Evolutionary conservation across 2,888 invertebrate genomes (phyloP).

Genomic region (Leptura quadrifasciata): DNA sequence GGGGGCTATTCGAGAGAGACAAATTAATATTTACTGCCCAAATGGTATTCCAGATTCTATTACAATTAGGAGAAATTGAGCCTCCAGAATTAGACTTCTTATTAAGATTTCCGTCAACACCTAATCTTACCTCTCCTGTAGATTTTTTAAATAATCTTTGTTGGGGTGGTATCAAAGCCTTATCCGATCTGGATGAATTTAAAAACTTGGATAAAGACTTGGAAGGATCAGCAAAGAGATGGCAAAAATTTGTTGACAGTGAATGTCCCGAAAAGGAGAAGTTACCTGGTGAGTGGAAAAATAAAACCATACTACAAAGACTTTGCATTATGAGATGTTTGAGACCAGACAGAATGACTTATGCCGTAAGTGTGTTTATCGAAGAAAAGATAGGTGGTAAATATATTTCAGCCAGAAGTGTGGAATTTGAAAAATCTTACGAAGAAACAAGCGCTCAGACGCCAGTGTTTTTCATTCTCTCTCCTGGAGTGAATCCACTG

Average conservation of each 20-base stretch:
- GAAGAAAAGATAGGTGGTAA: conserved; percentile 91
- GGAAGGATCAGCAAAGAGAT: conserved; percentile 92
- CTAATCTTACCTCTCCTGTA: conserved; percentile 85
- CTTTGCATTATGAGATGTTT: conserved; percentile 95
- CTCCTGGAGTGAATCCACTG: conserved; percentile 95
- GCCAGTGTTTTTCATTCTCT: conserved; percentile 95
- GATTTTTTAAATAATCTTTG: conserved; percentile 86
- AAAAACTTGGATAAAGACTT: conserved; percentile 92
- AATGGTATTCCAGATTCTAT: conserved; percentile 82
- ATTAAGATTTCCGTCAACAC: conserved; percentile 87
- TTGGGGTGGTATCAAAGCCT: conserved; percentile 94
- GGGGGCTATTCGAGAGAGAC: conserved; percentile 94
- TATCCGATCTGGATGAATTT: conserved; percentile 86
- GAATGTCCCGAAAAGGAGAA: conserved; percentile 96
- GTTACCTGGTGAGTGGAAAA: conserved; percentile 97
- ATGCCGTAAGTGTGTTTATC: conserved; percentile 91
- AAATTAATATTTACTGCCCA: conserved; percentile 93
- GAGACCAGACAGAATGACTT: conserved; percentile 95
- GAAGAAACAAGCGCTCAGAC: conserved; percentile 90
- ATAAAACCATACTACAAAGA: conserved; percentile 88
- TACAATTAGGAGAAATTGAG: conserved; percentile 82
- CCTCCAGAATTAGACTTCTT: conserved; percentile 89
- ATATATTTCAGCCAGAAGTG: conserved; percentile 85
- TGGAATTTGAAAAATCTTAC: conserved; percentile 90
- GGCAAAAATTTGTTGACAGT: conserved; percentile 94